phyloP scores from a whole-genome alignment of 2,797 vertebrate species.

The Macropus fuliginosus region DNA sequence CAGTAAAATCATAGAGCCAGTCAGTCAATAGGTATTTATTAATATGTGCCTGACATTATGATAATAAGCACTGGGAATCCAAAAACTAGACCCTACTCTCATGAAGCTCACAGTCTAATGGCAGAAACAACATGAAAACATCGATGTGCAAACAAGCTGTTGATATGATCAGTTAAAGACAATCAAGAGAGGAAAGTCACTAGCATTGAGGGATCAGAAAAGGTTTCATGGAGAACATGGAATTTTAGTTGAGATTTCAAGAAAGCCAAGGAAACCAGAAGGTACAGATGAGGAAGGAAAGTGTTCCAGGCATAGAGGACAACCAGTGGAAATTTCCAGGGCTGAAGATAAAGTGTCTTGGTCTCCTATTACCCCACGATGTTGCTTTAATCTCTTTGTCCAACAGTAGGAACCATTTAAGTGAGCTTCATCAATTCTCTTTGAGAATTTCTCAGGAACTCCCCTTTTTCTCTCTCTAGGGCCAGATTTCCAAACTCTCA shows the following conservation, averaged over 20 bases:
- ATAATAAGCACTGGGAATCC: background rate
- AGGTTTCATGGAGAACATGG: background rate
- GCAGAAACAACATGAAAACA: background rate
- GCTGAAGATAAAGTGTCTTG: background rate
- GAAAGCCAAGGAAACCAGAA: background rate
- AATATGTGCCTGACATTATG: background rate
- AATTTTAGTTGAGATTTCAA: background rate
- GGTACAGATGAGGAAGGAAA: background rate
- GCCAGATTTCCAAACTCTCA: background rate
- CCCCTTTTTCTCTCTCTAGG: background rate
- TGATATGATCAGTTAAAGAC: background rate
- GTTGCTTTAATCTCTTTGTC: background rate
- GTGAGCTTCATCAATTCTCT: background rate
- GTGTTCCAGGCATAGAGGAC: background rate
- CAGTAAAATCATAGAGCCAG: background rate
- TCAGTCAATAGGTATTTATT: background rate
- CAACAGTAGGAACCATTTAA: background rate
- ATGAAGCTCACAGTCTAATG: background rate
- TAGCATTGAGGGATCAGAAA: background rate
- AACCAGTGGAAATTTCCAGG: background rate
- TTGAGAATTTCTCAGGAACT: background rate
- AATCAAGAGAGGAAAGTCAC: background rate
- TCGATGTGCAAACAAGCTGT: background rate
- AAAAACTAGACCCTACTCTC: background rate
- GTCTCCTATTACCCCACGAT: background rate